Evolutionary conservation across 2,797 vertebrate species (phyloP).

Genomic region (Ptychobarbus kaznakovi): DNA sequence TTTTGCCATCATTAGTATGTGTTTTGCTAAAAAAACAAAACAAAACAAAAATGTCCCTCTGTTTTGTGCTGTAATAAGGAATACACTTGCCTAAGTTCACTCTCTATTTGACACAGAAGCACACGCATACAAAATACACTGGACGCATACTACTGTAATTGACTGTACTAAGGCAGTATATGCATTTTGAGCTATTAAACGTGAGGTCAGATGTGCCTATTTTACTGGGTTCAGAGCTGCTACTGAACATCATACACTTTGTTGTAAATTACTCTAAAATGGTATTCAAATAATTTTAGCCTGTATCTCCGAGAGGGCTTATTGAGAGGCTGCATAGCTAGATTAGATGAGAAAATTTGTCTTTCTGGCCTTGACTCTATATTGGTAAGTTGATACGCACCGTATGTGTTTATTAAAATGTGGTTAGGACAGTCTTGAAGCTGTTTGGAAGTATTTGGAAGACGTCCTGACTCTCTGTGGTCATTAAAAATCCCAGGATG

Average conservation of each 20-base stretch:
- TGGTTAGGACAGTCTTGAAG: too few species aligned
- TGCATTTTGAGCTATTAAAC: constrained; percentile 33
- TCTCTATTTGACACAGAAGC: constrained; percentile 15
- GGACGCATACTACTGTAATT: neutral
- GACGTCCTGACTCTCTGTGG: too few species aligned
- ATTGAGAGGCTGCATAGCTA: neutral
- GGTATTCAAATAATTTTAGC: neutral
- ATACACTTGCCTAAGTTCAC: neutral
- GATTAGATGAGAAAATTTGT: constrained; percentile 24
- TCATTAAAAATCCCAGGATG: too few species aligned
- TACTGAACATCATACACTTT: constrained; percentile 29
- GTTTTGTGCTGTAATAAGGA: neutral
- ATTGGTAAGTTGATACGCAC: neutral
- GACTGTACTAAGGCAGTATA: constrained; percentile 15
- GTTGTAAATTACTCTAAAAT: constrained; percentile 52
- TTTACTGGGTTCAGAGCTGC: constrained; percentile 7
- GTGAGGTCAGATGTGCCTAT: constrained; percentile 37
- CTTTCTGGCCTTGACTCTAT: neutral
- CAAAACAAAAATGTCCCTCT: neutral
- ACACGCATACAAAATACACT: neutral
- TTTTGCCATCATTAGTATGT: constrained; percentile 4
- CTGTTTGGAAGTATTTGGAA: neutral
- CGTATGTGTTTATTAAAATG: neutral
- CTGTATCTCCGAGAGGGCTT: constrained; percentile 3
- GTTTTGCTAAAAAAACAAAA: neutral